Conservation (phyloP, 2,113 vertebrate species). For the Etheostoma cragini region DNA sequence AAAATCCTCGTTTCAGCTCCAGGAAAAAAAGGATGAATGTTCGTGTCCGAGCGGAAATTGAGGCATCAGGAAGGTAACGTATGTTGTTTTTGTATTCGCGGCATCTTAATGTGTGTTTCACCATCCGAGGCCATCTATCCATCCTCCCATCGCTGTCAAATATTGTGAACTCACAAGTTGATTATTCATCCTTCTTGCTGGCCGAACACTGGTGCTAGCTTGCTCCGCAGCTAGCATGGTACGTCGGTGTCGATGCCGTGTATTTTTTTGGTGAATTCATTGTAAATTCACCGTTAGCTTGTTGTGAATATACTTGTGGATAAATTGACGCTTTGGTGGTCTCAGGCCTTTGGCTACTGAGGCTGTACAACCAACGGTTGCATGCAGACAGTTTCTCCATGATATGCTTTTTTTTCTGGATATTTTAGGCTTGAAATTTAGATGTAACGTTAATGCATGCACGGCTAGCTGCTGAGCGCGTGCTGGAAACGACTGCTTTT, state of each 20-base stretch:
- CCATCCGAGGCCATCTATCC: slow-evolving; percentile 45
- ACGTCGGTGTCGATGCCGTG: background rate
- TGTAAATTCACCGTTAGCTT: slow-evolving; percentile 32
- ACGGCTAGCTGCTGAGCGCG: slow-evolving; percentile 3
- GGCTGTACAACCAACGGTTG: background rate
- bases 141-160: background rate
- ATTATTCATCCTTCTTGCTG: background rate
- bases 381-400: background rate
- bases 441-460: slow-evolving; percentile 8
- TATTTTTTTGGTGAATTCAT: background rate
- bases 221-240: slow-evolving; percentile 31
- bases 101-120: background rate
- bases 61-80: slow-evolving; percentile 76
- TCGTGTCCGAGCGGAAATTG: slow-evolving; percentile 60
- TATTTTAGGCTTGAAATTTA: slow-evolving; percentile 16
- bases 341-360: slow-evolving; percentile 6
- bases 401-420: accelerated
- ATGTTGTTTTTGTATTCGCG: background rate
- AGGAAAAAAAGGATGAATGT: slow-evolving; percentile 74
- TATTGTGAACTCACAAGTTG: slow-evolving; percentile 20
- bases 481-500: background rate
- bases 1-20: background rate
- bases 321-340: background rate
- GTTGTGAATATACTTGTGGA: background rate
- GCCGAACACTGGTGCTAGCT: slow-evolving; percentile 53